Conservation (phyloP, 2,888 invertebrate genomes). For the Hanleya hanleyi region DNA sequence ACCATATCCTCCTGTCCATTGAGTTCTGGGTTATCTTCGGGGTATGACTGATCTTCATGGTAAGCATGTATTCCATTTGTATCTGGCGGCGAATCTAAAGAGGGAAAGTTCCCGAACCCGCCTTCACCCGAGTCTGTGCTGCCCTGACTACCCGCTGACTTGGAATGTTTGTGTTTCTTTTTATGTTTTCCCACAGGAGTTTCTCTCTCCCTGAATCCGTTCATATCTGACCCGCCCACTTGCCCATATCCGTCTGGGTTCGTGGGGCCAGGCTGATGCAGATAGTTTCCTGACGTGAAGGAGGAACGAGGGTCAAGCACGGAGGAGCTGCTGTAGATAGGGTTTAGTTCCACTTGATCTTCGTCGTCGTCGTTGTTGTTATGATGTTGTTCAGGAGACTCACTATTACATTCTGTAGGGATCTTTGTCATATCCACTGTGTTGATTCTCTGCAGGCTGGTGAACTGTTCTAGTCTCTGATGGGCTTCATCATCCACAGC, state of each 20-base stretch:
- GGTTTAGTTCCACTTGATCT: neutral
- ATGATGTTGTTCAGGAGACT: too few relatives aligned
- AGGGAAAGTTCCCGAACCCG: neutral
- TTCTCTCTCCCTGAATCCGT: neutral
- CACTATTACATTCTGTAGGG: slow-evolving; percentile 17
- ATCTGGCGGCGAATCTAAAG: neutral
- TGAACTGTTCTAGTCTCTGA: slow-evolving; percentile 92
- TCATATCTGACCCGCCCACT: neutral
- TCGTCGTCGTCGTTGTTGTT: too few relatives aligned
- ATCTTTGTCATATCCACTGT: slow-evolving; percentile 95
- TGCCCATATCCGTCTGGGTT: neutral
- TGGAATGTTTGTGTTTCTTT: neutral
- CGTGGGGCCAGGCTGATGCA: neutral
- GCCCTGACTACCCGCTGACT: neutral
- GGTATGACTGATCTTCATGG: neutral
- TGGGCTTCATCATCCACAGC: slow-evolving; percentile 95
- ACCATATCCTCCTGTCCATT: neutral
- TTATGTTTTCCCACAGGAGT: slow-evolving; percentile 1
- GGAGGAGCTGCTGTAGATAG: neutral
- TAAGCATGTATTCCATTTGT: neutral
- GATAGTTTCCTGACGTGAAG: neutral
- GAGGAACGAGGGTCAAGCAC: neutral
- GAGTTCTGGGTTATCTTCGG: neutral
- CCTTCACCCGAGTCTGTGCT: neutral
- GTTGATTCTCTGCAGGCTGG: slow-evolving; percentile 92